Base-by-base conservation (phyloP, 2,113 vertebrate genomes). In the Gnathonemus echidnorhynchus region DNA sequence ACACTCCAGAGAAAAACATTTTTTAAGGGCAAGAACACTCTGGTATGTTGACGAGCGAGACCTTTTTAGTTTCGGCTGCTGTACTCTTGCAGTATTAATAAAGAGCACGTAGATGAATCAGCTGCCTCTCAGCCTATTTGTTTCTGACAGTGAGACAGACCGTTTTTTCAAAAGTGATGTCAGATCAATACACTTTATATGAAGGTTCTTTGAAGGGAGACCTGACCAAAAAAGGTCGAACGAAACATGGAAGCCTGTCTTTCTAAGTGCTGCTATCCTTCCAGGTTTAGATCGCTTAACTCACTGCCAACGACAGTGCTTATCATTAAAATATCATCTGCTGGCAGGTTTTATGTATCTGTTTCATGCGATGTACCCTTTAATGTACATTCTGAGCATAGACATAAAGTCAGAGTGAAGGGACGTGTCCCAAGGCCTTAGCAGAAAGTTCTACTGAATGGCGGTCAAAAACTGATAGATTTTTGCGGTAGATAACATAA, bases 41-140 rank as follows among this genome's bases (percentile, higher is more conserved):
- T 8, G 13, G 86, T 35, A 53, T 56, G 9, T 21, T 87, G 86
- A 87, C 1, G 50, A 87, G 86, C 3, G 15, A 31, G 27, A 8
- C n/a, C 83, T 85, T 45, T 17, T 87, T n/a, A 2, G 27, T 17
- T 53, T 53, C 31, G 15, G 48, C 31, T 7, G 24, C 31, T 27
- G 27, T 19, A 19, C 86, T 87, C n/a, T 35, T 87, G 86, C 86
- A 87, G 86, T 87, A 87, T 87, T 87, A 53, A 87, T 87, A 19
- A 53, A 53, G 27, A 53, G 50, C 27, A 87, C 49, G 13, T 39
- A 87, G 50, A 87, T 56, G 50, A 87, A 53, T 45, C 49, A 56
- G 50, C 50, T 56, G 86, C 13, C 49, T 52, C 3, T 87, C 27
- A 31, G 86, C 24, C 49, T 19, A 86, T 86, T 86, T 87, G 49